These are phyloP conservation scores for Corythoichthys intestinalis DNA, from an alignment of 2,113 vertebrate species.

Conservation along the genomic window DNA sequence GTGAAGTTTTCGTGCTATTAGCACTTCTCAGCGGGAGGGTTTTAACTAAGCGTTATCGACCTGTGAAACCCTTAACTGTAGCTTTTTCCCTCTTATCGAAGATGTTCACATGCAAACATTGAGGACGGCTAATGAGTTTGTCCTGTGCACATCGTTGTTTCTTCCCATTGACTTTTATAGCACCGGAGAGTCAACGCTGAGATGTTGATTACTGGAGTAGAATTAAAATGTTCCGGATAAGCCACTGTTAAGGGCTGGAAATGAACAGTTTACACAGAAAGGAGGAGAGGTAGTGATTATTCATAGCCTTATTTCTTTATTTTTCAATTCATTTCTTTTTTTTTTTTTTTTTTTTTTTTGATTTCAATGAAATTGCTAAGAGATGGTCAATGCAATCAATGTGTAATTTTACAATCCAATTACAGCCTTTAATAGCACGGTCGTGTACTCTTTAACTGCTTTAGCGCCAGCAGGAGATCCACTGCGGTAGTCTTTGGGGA, in stretches of 20 bases:
- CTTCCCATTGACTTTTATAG: slow-evolving; percentile 70
- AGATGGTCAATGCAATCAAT: slow-evolving; percentile 36
- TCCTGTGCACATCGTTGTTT: slow-evolving; percentile 58
- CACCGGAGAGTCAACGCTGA: slow-evolving; percentile 20
- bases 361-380: slow-evolving; percentile 40
- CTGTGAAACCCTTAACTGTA: slow-evolving; percentile 43
- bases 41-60: slow-evolving; percentile 53
- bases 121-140: slow-evolving; percentile 55
- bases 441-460: slow-evolving; percentile 37
- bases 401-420: slow-evolving; percentile 37
- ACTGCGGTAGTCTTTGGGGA: slow-evolving; percentile 28
- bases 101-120: slow-evolving; percentile 35
- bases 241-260: slow-evolving; percentile 24
- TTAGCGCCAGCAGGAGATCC: slow-evolving; percentile 28
- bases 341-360: background rate
- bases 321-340: slow-evolving; percentile 12
- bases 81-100: slow-evolving; percentile 53
- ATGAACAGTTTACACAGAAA: slow-evolving; percentile 12
- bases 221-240: slow-evolving; percentile 40
- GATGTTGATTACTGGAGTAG: slow-evolving; percentile 38
- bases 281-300: slow-evolving; percentile 4
- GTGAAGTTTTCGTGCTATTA: slow-evolving; percentile 5
- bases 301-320: slow-evolving; percentile 8
- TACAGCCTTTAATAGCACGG: slow-evolving; percentile 28
- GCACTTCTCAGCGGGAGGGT: slow-evolving; percentile 41